Percentiles rank a stretch among this genome's conserved stretches.
Conservation (phyloP, 1,140 invertebrate genomes). For the Dendroctonus ponderosae region DNA sequence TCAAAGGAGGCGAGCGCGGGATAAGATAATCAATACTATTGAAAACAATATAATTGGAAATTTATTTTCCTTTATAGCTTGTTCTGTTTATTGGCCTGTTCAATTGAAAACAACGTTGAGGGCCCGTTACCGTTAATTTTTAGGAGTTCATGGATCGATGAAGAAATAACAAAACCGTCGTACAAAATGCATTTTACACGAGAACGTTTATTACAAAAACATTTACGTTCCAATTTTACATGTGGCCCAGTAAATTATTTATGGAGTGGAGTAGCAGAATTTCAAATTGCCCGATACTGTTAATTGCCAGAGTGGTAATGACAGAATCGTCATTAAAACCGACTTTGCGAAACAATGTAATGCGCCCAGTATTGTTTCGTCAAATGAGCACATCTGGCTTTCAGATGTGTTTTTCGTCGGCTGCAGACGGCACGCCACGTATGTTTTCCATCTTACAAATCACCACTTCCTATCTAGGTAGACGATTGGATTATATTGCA, state of each 20-base stretch:
- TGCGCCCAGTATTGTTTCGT: constrained; percentile 12
- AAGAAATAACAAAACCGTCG: too few relatives aligned
- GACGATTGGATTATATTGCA: too few relatives aligned
- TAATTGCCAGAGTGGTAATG: constrained; percentile 12
- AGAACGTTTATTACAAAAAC: constrained; percentile 15
- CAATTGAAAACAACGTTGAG: too few relatives aligned
- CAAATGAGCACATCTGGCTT: constrained; percentile 4
- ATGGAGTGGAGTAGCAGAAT: constrained; percentile 3
- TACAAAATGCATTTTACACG: neutral
- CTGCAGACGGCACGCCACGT: constrained; percentile 1
- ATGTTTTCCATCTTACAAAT: constrained; percentile 10
- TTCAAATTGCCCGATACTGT: constrained; percentile 1
- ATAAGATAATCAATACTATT: too few relatives aligned
- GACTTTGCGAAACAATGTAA: constrained; percentile 14
- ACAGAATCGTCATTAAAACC: constrained; percentile 11
- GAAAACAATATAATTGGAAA: too few relatives aligned
- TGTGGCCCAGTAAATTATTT: constrained; percentile 6
- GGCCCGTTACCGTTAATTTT: too few relatives aligned
- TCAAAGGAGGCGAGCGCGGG: too few relatives aligned
- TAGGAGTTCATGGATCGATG: too few relatives aligned
- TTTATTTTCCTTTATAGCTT: too few relatives aligned
- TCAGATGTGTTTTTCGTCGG: neutral
- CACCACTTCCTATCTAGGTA: neutral
- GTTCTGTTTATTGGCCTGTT: too few relatives aligned
- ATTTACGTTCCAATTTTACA: constrained; percentile 15